Percentiles rank a stretch among this genome's conserved stretches.
These are phyloP conservation scores for Potamarius usumacintae DNA, from an alignment of 2,113 vertebrate genomes.

Conservation along the genomic window DNA sequence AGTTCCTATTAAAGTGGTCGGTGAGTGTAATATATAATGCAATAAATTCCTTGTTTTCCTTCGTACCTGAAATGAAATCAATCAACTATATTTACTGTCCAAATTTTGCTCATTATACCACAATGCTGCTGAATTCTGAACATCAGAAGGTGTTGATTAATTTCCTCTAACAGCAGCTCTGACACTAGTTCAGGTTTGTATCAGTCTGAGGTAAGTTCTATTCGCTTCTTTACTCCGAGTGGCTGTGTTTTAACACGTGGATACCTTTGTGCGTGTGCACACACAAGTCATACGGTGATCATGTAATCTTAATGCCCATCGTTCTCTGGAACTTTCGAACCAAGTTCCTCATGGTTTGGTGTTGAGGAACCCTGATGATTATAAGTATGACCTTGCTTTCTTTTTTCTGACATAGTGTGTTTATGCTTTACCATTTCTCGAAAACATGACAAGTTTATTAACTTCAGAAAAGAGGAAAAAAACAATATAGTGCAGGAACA, in stretches of 20 bases:
- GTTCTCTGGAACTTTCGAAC: background rate
- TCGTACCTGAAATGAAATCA: too few species aligned
- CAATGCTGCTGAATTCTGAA: background rate
- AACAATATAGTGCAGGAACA: too few species aligned
- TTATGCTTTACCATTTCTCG: too few species aligned
- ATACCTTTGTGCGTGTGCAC: background rate
- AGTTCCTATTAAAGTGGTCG: too few species aligned
- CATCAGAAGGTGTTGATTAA: background rate
- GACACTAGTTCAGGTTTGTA: too few species aligned
- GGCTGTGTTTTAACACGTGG: background rate
- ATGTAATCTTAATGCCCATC: background rate
- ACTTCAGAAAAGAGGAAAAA: too few species aligned
- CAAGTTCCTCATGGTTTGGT: background rate
- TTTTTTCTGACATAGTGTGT: background rate
- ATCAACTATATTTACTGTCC: too few species aligned
- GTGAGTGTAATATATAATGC: too few species aligned
- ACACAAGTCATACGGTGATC: too few species aligned
- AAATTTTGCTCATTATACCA: background rate
- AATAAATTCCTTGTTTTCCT: background rate
- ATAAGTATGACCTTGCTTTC: background rate
- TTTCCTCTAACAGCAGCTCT: background rate
- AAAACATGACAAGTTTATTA: too few species aligned
- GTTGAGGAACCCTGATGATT: background rate
- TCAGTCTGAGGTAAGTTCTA: background rate
- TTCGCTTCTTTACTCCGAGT: background rate